Evolutionary conservation across 2,888 invertebrate genomes (phyloP), one percentile per base, ranked within the genome.

Genomic region (Sphaerophoria rueppellii): DNA sequence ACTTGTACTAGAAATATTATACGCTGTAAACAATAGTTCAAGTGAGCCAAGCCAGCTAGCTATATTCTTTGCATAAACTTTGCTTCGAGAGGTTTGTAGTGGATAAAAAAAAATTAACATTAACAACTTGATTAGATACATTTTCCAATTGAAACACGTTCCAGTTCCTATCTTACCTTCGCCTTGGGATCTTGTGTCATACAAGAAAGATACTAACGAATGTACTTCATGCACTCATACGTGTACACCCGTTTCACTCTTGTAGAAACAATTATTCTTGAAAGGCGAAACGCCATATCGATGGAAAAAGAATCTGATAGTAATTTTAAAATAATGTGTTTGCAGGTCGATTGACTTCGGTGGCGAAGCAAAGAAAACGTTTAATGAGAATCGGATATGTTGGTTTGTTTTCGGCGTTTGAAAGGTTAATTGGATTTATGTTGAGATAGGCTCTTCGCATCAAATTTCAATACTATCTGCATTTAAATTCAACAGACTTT

Each of bases 121-220:
- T 60, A 46, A 57, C 57, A 58, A 58, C 57, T 71, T 65, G 70
- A 75, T 80, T 77, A 65, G 46, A 67, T 76, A 48, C 60, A 65
- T 60, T 76, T 69, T 69, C n/a, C 69, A 78, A 82, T 48, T 63
- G 73, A 82, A 82, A 73, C 73, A 82, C 78, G 82, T 82, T 73
- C 69, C 78, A 73, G 72, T 61, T 77, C 78, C 67, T 50, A 61
- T 63, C 69, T 78, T 63, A 78, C 77, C 82, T 82, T 82, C 73
- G 46, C 57, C 50, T 60, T 77, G 69, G 72, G 52, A 54, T 76
- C 65, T 58, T 40, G n/a, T 60, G 4, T 60, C 60, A 24, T 24
- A 24, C 37, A 24, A 46, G 35, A 60, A 72, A 24, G 35, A 14
- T 48, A 9, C 46, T 34, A 46, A 34, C 52, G 14, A 3, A 37